Conservation (phyloP, 2,113 vertebrate genomes). For the Enhydra lutris region DNA sequence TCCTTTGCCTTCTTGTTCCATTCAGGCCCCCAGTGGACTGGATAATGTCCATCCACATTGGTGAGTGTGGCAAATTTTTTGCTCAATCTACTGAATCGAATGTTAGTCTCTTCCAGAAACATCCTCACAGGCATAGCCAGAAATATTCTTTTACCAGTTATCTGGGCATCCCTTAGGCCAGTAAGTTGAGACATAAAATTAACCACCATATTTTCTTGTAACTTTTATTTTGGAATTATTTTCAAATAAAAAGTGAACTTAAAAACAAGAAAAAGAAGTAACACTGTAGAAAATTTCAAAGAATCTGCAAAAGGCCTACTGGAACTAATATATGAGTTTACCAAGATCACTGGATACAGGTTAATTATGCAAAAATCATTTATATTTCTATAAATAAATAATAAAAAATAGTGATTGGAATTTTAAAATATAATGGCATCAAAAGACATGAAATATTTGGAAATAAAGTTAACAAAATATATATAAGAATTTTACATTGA, state of each 20-base stretch:
- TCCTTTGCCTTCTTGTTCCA: background rate
- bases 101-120: background rate
- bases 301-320: background rate
- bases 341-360: background rate
- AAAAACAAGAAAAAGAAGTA: background rate
- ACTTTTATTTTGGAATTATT: background rate
- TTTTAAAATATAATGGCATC: background rate
- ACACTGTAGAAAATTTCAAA: background rate
- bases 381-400: background rate
- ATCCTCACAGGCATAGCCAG: background rate
- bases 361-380: background rate
- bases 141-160: background rate
- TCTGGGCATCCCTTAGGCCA: background rate
- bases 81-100: background rate
- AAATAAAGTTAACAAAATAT: background rate
- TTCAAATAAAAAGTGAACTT: constrained; percentile 1
- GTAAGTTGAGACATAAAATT: background rate
- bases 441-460: background rate
- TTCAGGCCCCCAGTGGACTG: too few relatives aligned
- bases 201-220: background rate
- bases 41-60: background rate
- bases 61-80: too few relatives aligned
- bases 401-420: background rate
- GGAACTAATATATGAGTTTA: background rate
- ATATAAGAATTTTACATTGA: background rate